Conservation (phyloP, 2,113 vertebrate species). For the Corydoras sp. region DNA sequence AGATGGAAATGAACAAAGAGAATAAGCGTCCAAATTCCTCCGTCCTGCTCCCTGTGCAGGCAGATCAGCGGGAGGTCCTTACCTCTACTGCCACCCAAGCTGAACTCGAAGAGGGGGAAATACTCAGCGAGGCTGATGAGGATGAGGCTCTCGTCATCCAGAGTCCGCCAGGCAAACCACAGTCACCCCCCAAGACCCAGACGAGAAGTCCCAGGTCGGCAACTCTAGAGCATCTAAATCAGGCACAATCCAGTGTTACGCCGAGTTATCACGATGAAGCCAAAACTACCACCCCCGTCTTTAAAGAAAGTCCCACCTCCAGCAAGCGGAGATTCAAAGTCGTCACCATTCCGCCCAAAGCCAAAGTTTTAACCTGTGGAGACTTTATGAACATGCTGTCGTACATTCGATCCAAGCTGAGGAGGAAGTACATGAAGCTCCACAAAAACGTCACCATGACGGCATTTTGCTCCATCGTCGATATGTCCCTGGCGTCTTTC, state of each 20-base stretch:
- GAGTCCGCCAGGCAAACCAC: conserved; percentile 48
- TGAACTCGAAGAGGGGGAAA: conserved; percentile 90
- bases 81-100: conserved; percentile 42
- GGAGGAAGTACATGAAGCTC: conserved; percentile 95
- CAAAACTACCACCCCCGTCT: neutral
- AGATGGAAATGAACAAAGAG: conserved; percentile 85
- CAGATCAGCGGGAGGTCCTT: conserved; percentile 6
- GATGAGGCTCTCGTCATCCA: conserved; percentile 49
- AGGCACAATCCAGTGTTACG: conserved; percentile 28
- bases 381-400: conserved; percentile 84
- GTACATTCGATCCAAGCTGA: conserved; percentile 75
- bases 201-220: conserved; percentile 42
- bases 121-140: conserved; percentile 77
- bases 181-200: conserved; percentile 41
- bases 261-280: conserved; percentile 33
- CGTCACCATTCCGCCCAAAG: conserved; percentile 53
- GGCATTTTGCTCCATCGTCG: conserved; percentile 84
- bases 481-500: conserved; percentile 81
- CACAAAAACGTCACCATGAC: conserved; percentile 82
- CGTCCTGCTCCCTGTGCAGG: conserved; percentile 47
- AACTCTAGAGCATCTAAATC: conserved; percentile 28
- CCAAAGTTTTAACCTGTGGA: conserved; percentile 64
- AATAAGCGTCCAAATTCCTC: conserved; percentile 76
- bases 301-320: conserved; percentile 48
- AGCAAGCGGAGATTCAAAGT: conserved; percentile 64